Evolutionary conservation across 2,797 vertebrate genomes (phyloP), one percentile per base, ranked within the genome.

Genomic region (Acipenser oxyrinchus): DNA sequence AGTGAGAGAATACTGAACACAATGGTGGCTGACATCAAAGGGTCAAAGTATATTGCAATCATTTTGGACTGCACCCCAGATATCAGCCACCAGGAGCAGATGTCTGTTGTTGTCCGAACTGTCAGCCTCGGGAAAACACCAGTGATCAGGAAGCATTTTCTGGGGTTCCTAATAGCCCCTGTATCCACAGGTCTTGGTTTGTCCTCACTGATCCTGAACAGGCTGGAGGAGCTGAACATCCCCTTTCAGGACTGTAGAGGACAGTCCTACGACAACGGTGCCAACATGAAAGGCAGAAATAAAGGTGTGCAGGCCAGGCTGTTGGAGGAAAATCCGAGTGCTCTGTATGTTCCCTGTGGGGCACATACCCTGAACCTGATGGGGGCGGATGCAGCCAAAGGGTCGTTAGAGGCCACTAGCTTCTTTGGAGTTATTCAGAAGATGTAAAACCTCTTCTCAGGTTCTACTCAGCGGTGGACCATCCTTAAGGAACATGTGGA

Each of bases 11-110:
- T 69, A 55, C 0, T 68, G 6, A 49, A 70, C 0, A 62, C 4
- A 49, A 68, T 72, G 48, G 69, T 75, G 63, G 18, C 60, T 10
- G 67, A 74, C 63, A 69, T 73, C 2, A 70, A 74, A 12, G 10
- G 53, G 5, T 63, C 37, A 0, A 69, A 75, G 67, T 68, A 71
- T 50, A 73, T 51, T 68, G 13, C 71, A 0, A 66, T 73, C 2
- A 78, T 75, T 55, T 50, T 77, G 2, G 68, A 74, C 63, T 77
- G 73, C 6, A 76, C 71, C 6, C 71, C 66, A 12, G 69, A 71
- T 65, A 7, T 73, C 3, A 72, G 69, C 13, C 74, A 72, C 15
- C n/a, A 48, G 10, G 71, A 69, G 49, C 63, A 76, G n/a, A 69
- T 71, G 63, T 71, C 65, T 48, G 69, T 70, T 49, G 51, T 74